Base-by-base conservation (phyloP, 2,888 invertebrate species). In the Drosophila quinaria region DNA sequence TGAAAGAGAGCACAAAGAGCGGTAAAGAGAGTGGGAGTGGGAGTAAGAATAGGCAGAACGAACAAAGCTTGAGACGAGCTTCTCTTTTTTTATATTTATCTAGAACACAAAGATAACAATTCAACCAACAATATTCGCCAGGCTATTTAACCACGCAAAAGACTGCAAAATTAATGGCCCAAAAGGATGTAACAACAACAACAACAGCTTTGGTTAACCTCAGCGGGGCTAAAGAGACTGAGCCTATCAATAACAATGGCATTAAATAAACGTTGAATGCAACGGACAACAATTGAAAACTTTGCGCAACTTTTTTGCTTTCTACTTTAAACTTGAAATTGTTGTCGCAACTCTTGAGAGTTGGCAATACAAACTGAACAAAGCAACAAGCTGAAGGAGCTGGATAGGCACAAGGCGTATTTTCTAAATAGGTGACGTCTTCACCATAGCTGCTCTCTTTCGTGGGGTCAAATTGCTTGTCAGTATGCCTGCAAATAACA, bases 121-220 rank as follows among this genome's bases (percentile, higher is more conserved):
- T 68, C 59, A 74, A 52, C 46, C 59, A 60, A 42, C 60, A 74
- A 47, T 17, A 37, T 31, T 47, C 22, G 25, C 11, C 49, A 25
- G 46, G 73, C 52, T 35, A 67, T 66, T 79, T 56, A 79, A 79
- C 73, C 71, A 71, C 56, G 84, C 81, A 72, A 82, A 78, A 79
- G 85, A 68, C 79, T 85, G 86, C 76, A 80, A 81, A 84, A 81
- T 81, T 78, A 81, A 81, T 81, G 87, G 75, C 72, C 84, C 81
- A 81, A 84, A 84, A 87, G 78, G 87, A 76, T 78, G 85, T 78
- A 68, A 64, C 70, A 63, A 33, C 60, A 61, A 58, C 65, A 44
- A 54, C 52, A 31, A 10, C 33, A 56, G 67, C 56, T 35, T 44
- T 55, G 74, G 78, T 74, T 70, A 81, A 70, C 44, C 70, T 59